A percentile compares a stretch with the other conserved stretches of the same genome.
Conservation (phyloP, 1,140 invertebrate genomes). For the Apis cerana region DNA sequence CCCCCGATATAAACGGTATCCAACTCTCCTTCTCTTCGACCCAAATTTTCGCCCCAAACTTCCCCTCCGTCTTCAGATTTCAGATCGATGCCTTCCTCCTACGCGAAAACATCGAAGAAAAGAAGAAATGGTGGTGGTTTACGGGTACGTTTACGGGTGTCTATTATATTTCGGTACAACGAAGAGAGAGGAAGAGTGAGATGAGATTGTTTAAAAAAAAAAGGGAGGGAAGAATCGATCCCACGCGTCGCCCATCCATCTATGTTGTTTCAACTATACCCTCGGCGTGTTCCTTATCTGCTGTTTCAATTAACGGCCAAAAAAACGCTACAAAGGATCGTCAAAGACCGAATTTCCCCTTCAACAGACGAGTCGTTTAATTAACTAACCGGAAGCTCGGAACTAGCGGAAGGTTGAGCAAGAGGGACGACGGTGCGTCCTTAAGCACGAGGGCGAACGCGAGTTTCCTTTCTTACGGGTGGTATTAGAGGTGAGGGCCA, state of each 20-base stretch:
- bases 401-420: constrained; percentile 37
- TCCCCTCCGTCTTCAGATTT: not conserved
- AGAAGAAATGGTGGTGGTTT: not conserved
- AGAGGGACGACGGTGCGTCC: constrained; percentile 53
- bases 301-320: not conserved
- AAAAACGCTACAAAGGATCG: not conserved
- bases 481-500: constrained; percentile 44
- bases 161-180: not conserved
- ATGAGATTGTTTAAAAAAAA: no score
- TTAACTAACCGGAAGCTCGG: constrained; percentile 49
- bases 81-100: constrained; percentile 3
- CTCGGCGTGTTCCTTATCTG: not conserved
- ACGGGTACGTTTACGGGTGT: constrained; percentile 1
- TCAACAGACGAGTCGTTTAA: constrained; percentile 37
- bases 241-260: not conserved
- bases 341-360: not conserved
- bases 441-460: constrained; percentile 46
- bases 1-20: constrained; percentile 27
- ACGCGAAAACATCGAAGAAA: not conserved
- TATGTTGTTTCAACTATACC: not conserved
- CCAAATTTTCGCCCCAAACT: not conserved
- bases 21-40: not conserved
- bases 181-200: not conserved
- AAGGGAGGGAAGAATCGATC: not conserved
- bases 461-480: constrained; percentile 56